These are phyloP conservation scores for Danio rerio DNA, from an alignment of 2,113 vertebrate genomes.

Conservation along the genomic window GRCz12tu NC_133190.1:33370501-33371000, in stretches of 20 bases:
- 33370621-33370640: too few species aligned
- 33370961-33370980: slow-evolving; percentile 24
- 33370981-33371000: slow-evolving; percentile 45
- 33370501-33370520: too few species aligned
- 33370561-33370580: too few species aligned
- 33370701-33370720: not conserved
- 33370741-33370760: slow-evolving; percentile 41
- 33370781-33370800: slow-evolving; percentile 41
- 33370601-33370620: too few species aligned
- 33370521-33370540: too few species aligned
- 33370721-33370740: slow-evolving; percentile 10
- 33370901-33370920: slow-evolving; percentile 50
- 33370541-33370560: too few species aligned
- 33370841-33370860: slow-evolving; percentile 22
- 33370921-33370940: slow-evolving; percentile 24
- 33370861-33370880: slow-evolving; percentile 28
- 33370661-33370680: too few species aligned
- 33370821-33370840: slow-evolving; percentile 38
- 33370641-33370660: too few species aligned
- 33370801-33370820: slow-evolving; percentile 50
- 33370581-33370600: too few species aligned
- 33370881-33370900: slow-evolving; percentile 43
- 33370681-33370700: too few species aligned
- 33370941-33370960: slow-evolving; percentile 36
- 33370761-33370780: slow-evolving; percentile 26